These are phyloP conservation scores for Glossophaga mutica DNA, from an alignment of 2,797 vertebrate genomes.

Conservation along the genomic window DNA sequence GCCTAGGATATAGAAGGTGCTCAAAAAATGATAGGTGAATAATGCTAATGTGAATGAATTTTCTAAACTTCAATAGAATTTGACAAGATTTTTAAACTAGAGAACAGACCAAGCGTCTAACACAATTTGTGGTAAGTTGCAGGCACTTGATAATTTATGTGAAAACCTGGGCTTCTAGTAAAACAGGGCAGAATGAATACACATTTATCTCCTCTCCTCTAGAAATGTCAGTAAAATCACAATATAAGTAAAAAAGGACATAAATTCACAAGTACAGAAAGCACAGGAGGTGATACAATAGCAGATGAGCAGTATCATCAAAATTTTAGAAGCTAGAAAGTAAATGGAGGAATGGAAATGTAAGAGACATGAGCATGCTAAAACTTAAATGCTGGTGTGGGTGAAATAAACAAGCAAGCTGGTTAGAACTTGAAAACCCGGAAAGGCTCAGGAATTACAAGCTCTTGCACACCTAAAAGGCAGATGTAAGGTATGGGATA, in stretches of 20 bases:
- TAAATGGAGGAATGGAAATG: neutral
- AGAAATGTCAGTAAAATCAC: neutral
- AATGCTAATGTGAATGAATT: neutral
- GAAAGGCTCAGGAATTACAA: neutral
- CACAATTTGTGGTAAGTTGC: neutral
- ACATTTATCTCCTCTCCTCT: neutral
- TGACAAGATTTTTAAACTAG: slow-evolving; percentile 29
- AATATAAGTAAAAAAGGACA: neutral
- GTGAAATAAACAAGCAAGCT: neutral
- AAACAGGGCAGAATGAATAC: neutral
- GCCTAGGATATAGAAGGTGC: neutral
- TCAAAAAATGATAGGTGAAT: slow-evolving; percentile 8
- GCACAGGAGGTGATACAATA: neutral
- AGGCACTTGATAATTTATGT: neutral
- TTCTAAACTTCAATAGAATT: neutral
- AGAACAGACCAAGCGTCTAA: neutral
- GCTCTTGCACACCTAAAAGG: neutral
- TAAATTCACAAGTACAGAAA: neutral
- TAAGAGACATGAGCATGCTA: neutral
- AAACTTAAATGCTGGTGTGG: neutral
- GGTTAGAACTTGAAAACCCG: neutral
- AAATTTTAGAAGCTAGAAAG: neutral
- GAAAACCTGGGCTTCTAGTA: neutral
- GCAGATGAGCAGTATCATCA: neutral
- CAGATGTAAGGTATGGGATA: neutral